These are phyloP conservation scores for Drosophila emarginata DNA, from an alignment of 2,888 invertebrate genomes.

Conservation along the genomic window DNA sequence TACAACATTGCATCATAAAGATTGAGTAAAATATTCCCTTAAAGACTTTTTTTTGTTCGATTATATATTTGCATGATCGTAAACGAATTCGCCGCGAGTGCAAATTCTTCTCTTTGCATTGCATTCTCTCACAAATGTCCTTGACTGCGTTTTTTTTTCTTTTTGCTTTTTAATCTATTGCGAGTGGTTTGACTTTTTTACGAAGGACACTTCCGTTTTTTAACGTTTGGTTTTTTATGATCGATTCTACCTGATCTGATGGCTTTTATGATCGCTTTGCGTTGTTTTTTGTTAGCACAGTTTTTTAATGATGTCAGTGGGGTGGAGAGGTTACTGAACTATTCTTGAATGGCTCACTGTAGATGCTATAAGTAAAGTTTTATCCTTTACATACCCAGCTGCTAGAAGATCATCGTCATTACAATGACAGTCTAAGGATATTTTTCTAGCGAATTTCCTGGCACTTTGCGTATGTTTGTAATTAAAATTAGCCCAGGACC, in stretches of 20 bases:
- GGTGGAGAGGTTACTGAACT: conserved; percentile 45
- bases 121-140: conserved; percentile 27
- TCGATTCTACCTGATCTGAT: conserved; percentile 25
- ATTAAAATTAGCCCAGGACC: conserved; percentile 68
- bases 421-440: background rate
- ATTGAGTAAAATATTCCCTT: background rate
- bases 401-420: background rate
- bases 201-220: conserved; percentile 64
- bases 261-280: conserved; percentile 43
- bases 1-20: conserved; percentile 70
- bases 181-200: conserved; percentile 74
- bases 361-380: background rate
- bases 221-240: conserved; percentile 4
- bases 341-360: conserved; percentile 14
- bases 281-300: conserved; percentile 21
- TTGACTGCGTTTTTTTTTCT: conserved; percentile 33
- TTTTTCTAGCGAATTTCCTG: conserved; percentile 35
- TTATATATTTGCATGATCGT: conserved; percentile 51
- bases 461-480: conserved; percentile 58
- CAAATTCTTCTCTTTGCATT: background rate
- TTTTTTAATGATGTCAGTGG: conserved; percentile 45
- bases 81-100: conserved; percentile 59
- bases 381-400: background rate
- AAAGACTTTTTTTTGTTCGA: conserved; percentile 9
- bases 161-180: conserved; percentile 29